Base-by-base conservation (phyloP, 2,113 vertebrate species). In the Silurus glanis region DNA sequence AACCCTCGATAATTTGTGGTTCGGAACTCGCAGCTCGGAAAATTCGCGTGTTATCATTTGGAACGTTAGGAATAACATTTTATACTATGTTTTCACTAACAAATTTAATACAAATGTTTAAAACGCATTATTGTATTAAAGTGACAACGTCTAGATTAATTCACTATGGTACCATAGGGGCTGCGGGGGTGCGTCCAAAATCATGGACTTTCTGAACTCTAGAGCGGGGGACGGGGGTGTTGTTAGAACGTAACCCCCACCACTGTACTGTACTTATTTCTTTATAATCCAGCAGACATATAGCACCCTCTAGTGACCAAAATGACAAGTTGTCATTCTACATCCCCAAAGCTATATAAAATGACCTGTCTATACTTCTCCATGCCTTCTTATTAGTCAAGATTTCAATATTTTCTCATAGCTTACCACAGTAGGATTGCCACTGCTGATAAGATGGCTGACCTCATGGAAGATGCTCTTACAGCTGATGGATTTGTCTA, bases 391-490 rank as follows among this genome's bases (percentile, higher is more conserved):
- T 80, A 28, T 45, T 37, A 37, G 13, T 16, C 19, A 72, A 47
- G 3, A 8, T 53, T 78, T 55, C 25, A 78, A 25, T 9, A 12
- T 53, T 23, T 58, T 2, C 5, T 45, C 3, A 55, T 19, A 55
- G 92, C 97, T 99, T 94, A 99, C 98, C 96, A 99, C 97, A 80
- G 96, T 97, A 82, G 97, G 96, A 92, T 98, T 99, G 59, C 98
- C 97, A 45, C 97, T 99, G 95, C 97, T 97, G 95, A 99, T 99
- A 90, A 99, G 94, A 89, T 99, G 98, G 91, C 97, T 96, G 87
- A 99, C 98, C 94, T 99, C 98, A 84, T 97, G 97, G 88, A 99
- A 98, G 94, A 99, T 96, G 94, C 98, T 95, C 93, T 99, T 99
- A 92, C 98, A 99, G 96, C 96, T 97, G 75, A 98, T 97, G 55